Base-by-base conservation (phyloP, 2,888 invertebrate genomes). In the Diogma glabrata region DNA sequence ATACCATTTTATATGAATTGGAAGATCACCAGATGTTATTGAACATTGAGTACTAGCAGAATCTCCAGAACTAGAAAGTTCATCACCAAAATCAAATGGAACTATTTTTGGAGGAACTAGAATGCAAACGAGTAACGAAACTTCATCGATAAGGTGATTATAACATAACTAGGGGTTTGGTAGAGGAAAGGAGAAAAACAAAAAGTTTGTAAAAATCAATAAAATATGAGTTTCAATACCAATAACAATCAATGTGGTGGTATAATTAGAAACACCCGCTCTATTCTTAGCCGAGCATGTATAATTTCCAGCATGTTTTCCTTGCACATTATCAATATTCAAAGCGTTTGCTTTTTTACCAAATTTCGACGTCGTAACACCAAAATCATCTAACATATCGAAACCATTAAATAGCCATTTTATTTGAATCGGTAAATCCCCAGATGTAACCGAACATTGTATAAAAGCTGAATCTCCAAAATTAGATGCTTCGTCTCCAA, bases 361-460 rank as follows among this genome's bases (percentile, higher is more conserved):
- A 59, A 78, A 65, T 56, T 64, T 70, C 2, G 67, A 63, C 36
- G 69, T 72, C 33, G 74, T 65, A 36, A 74, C 63, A 55, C 72
- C 70, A 4, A 60, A 66, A 58, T 67, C 72, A n/a, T 64, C 56
- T 48, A 63, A 65, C 52, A 63, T 65, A 57, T 58, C 70, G 61
- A 64, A 56, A 5, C 72, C 74, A 60, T 80, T 78, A 56, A 84
- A 83, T 55, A 75, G 72, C 68, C 69, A 68, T 56, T 65, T 63
- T 72, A 80, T 59, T 75, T 79, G 1, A 82, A 90, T 75, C 10
- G 89, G 89, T 58, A 84, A 73, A 72, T 90, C 89, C 55, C 90
- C 87, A 63, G 82, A 80, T 55, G 82, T 75, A 57, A 82, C 78
- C 50, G 79, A 81, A 68, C 85, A 86, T 60, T 78, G 81, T 64